Percentiles rank a stretch among this genome's conserved stretches.
phyloP scores from a whole-genome alignment of 1,140 invertebrate species.

The Xylocopa sonorina region DNA sequence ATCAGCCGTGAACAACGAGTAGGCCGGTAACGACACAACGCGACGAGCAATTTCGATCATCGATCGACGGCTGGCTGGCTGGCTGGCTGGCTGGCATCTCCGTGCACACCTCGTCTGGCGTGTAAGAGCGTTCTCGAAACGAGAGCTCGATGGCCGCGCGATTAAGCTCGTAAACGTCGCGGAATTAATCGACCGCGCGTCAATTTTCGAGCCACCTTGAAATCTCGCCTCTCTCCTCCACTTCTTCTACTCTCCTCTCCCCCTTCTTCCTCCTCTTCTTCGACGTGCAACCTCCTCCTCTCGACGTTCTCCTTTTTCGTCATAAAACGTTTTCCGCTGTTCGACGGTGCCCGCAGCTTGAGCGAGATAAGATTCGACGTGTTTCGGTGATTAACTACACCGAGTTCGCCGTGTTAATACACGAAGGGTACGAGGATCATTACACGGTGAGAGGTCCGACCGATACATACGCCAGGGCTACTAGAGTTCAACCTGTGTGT shows the following conservation, averaged over 20 bases:
- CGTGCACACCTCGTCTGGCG: neutral
- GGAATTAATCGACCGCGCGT: constrained; percentile 14
- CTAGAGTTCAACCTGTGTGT: neutral
- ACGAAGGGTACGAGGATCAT: constrained; percentile 40
- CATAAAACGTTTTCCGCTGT: neutral
- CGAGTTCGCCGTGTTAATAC: constrained; percentile 27
- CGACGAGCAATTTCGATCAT: constrained; percentile 3
- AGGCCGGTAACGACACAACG: constrained; percentile 14
- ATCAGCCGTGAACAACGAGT: neutral
- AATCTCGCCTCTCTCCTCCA: too few relatives aligned
- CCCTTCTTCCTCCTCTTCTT: too few relatives aligned
- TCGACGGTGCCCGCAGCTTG: neutral
- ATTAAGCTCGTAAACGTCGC: constrained; percentile 23
- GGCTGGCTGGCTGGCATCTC: neutral
- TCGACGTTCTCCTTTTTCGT: too few relatives aligned
- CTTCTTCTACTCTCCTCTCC: neutral
- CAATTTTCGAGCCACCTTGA: constrained; percentile 10
- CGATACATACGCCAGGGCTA: neutral
- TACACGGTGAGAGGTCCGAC: constrained; percentile 29
- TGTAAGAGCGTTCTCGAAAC: neutral
- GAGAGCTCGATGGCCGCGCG: neutral
- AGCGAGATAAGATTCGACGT: constrained; percentile 20
- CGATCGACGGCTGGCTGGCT: neutral
- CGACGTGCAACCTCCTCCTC: too few relatives aligned
- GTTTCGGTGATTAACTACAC: constrained; percentile 31